Base-by-base conservation (phyloP, 2,113 vertebrate genomes). In the Enhydra lutris region DNA sequence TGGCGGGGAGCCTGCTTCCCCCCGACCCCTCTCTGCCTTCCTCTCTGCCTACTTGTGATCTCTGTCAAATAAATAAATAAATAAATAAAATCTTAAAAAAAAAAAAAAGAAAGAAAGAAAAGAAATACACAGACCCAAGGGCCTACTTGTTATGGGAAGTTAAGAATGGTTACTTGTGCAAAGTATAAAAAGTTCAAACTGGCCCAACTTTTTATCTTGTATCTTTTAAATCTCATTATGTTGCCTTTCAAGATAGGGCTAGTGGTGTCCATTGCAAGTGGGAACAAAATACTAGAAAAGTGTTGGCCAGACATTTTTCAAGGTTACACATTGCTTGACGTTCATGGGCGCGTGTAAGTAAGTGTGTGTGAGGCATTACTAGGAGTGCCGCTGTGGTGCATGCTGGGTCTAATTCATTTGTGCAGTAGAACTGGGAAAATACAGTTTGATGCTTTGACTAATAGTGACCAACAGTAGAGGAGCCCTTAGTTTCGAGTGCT, bases 121-220 rank as follows among this genome's bases (percentile, higher is more conserved):
- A 71, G n/a, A 55, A 59, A 92, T 50, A 78, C 29, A 42, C 83
- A 96, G 47, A 87, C 47, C 39, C n/a, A 73, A 47, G 26, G 34
- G 23, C 24, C 47, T 76, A n/a, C 52, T 83, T 26, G 93, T 96
- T 45, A 39, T 50, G 63, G 47, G 36, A 80, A 73, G 18, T 83
- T 67, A 65, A 93, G 73, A 91, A 29, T 86, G 42, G 26, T 71
- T 81, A 12, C n/a, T 92, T 79, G 34, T 29, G 45, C 21, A 84
- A 96, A 96, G 71, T 71, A 9, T 52, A 47, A 80, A 93, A 87
- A 93, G 57, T 96, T 96, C 36, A 82, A 45, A 55, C 26, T 61
- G 31, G 63, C 13, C 4, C 59, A 57, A 21, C 42, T 52, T 90
- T 84, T 69, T 9, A 87, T 71, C 17, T 92, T 92, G 50, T 67